Evolutionary conservation across 1,140 invertebrate species (phyloP), one percentile per base, ranked within the genome.

Genomic region (Drosophila pseudoananassae): DNA sequence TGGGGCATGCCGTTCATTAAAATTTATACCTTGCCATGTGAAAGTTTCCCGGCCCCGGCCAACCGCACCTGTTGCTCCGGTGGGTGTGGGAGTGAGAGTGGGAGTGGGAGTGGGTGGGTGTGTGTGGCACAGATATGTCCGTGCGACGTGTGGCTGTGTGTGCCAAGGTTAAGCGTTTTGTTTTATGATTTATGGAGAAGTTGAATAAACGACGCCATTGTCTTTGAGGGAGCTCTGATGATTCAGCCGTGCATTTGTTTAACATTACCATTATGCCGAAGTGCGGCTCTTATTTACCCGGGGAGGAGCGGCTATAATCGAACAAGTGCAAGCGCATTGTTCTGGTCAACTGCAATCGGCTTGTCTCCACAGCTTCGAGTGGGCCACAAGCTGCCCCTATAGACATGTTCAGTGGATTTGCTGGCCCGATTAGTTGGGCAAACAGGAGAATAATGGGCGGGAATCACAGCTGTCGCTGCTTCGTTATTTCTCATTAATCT

Each of bases 1-100:
- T 74, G 68, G 40, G 29, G 54, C 58, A 69, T 8, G 40, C 9
- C 15, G 10, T 65, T 71, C 74, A 76, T 76, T 83, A 78, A 84
- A 74, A 78, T 74, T 57, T 72, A 65, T 77, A 66, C 52, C 50
- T 69, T 64, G 76, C 40, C 40, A 51, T 75, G 70, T 66, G 57
- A 78, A 83, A 83, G 79, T 82, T 82, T 64, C 55, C 47, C 71
- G 61, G 53, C 54, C 54, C 61, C 60, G 55, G 60, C 43, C 27
- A 65, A 60, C 52, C 60, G 47, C 82, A 85, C 81, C 81, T 85
- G 81, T 85, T 85, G 81, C 82, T 76, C 12, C 7, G n/a, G 36
- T 36, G 36, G 40, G 66, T 29, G 59, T 12, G 33, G 12, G 33
- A 15, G 38, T 51, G 31, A 20, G 20, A 20, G 43, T 25, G 36